phyloP scores from a whole-genome alignment of 2,797 vertebrate species.

The Cephalopachus bancanus region DNA sequence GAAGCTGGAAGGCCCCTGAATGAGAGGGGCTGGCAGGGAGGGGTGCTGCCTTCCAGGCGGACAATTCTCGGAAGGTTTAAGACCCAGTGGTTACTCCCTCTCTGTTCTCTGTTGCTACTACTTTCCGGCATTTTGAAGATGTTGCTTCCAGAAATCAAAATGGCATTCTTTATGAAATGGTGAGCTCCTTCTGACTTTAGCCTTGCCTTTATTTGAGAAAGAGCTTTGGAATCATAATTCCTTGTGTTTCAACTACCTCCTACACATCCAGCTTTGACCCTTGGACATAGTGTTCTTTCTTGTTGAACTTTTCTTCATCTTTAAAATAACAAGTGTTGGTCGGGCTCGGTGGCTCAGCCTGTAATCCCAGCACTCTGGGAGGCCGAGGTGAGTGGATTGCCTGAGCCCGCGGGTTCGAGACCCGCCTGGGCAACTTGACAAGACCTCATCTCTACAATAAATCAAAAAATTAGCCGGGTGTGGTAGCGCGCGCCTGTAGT shows the following conservation, averaged over 20 bases:
- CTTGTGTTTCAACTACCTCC: not conserved
- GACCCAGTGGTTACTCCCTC: not conserved
- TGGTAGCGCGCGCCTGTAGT: too few species aligned
- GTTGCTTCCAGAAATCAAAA: constrained; percentile 41
- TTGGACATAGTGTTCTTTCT: not conserved
- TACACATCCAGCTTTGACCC: not conserved
- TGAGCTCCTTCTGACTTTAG: not conserved
- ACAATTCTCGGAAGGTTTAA: not conserved
- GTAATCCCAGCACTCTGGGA: too few species aligned
- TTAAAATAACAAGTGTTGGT: not conserved
- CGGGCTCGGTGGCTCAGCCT: too few species aligned
- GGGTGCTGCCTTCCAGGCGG: rapidly evolving
- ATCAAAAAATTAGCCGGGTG: too few species aligned
- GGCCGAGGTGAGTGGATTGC: too few species aligned
- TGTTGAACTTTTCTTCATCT: not conserved
- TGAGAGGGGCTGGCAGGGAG: not conserved
- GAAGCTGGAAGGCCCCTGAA: not conserved
- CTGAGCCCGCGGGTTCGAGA: too few species aligned
- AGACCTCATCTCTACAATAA: too few species aligned
- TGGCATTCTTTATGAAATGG: not conserved
- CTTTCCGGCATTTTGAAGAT: constrained; percentile 40
- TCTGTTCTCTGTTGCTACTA: not conserved
- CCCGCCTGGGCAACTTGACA: too few species aligned
- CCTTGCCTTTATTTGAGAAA: not conserved
- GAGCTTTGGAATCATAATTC: not conserved